These are phyloP conservation scores for Leptinotarsa juncta DNA, from an alignment of 2,888 invertebrate species.

Conservation along the genomic window DNA sequence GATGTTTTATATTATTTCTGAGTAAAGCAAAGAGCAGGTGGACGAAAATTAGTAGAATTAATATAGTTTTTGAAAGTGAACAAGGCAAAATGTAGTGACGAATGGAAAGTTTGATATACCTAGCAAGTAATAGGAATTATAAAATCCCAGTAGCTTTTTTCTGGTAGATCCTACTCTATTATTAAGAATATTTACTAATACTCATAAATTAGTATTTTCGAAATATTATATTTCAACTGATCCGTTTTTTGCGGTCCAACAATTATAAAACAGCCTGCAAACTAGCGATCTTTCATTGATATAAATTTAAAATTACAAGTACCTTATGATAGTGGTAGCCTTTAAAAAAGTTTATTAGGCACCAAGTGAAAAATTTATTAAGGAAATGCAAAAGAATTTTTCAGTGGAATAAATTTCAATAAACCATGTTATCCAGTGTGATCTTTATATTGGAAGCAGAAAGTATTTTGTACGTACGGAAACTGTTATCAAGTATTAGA, in stretches of 20 bases:
- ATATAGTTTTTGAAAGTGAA: not conserved
- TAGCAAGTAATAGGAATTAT: too few relatives aligned
- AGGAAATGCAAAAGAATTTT: slow-evolving; percentile 19
- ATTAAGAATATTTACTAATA: not conserved
- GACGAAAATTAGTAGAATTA: not conserved
- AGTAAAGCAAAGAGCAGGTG: too few relatives aligned
- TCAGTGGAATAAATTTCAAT: slow-evolving; percentile 1
- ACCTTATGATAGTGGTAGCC: slow-evolving; percentile 16
- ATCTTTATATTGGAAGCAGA: slow-evolving; percentile 51
- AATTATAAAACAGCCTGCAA: not conserved
- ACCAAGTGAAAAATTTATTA: not conserved
- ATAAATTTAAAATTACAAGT: slow-evolving; percentile 6
- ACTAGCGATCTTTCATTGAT: not conserved
- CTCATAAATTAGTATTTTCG: not conserved
- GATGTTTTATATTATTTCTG: too few relatives aligned
- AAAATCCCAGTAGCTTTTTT: too few relatives aligned
- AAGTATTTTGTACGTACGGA: slow-evolving; percentile 54
- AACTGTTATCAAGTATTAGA: slow-evolving; percentile 51
- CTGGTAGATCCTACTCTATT: too few relatives aligned
- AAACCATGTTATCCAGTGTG: slow-evolving; percentile 44
- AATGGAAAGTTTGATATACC: too few relatives aligned
- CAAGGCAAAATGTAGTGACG: too few relatives aligned
- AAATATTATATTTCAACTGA: not conserved
- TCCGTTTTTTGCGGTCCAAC: not conserved
- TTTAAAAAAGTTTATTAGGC: slow-evolving; percentile 22